Evolutionary conservation across 2,113 vertebrate species (phyloP).

Genomic region (Pipa parva): DNA sequence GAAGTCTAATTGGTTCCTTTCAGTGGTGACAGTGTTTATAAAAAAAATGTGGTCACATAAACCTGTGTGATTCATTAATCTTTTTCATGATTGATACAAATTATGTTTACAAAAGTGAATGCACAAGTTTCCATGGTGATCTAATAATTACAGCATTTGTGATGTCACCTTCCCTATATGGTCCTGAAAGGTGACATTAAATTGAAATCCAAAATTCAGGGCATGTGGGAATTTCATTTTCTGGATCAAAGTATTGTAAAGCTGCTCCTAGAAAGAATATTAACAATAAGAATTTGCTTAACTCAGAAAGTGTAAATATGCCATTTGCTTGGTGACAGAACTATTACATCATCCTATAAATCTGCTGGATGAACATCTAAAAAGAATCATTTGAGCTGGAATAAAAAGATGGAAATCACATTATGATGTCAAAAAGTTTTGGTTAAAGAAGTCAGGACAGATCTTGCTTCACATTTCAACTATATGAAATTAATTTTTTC

Average conservation of each 20-base stretch:
- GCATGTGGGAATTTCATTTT: neutral
- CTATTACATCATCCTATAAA: constrained; percentile 18
- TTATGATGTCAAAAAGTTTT: neutral
- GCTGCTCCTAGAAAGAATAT: neutral
- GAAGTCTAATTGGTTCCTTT: neutral
- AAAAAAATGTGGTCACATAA: neutral
- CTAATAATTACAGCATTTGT: neutral
- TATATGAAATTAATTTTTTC: neutral
- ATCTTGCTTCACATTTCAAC: neutral
- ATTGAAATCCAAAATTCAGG: neutral
- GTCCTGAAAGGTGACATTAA: neutral
- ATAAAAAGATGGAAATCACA: constrained; percentile 1
- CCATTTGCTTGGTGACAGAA: constrained; percentile 11
- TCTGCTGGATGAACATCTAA: constrained; percentile 14
- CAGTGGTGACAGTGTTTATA: neutral
- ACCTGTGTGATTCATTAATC: neutral
- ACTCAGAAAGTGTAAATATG: neutral
- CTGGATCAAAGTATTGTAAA: neutral
- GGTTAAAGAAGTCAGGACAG: neutral
- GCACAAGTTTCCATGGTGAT: neutral
- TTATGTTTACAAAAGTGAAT: neutral
- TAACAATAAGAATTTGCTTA: neutral
- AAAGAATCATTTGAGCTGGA: neutral
- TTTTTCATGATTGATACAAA: neutral
- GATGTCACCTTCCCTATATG: constrained; percentile 2